These are phyloP conservation scores for Nezara viridula DNA, from an alignment of 2,888 invertebrate species.

Conservation along the genomic window DNA sequence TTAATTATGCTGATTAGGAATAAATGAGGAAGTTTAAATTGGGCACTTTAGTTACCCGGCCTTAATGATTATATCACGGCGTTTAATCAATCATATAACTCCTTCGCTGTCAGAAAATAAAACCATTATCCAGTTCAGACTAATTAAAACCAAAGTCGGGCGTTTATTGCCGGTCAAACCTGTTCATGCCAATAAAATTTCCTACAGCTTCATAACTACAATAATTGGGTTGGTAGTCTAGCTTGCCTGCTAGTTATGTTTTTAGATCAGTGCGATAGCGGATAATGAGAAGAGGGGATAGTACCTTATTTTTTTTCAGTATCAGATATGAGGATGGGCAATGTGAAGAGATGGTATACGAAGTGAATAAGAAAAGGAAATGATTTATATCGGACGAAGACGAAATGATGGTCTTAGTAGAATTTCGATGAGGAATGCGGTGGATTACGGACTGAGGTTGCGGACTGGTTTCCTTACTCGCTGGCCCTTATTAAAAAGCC, in stretches of 20 bases:
- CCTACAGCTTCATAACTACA: conserved; percentile 23
- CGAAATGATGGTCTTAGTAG: conserved; percentile 44
- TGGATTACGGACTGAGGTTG: conserved; percentile 20
- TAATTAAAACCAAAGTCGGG: conserved; percentile 15
- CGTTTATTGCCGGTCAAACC: conserved; percentile 14
- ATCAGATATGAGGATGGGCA: neutral
- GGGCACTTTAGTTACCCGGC: neutral
- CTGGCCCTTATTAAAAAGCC: conserved; percentile 37
- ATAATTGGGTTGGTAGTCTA: conserved; percentile 28
- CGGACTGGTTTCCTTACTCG: conserved; percentile 47
- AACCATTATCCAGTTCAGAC: conserved; percentile 12
- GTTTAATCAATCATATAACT: conserved; percentile 30
- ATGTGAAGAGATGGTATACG: neutral
- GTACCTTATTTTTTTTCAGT: neutral
- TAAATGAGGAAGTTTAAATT: neutral
- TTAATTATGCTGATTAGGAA: neutral
- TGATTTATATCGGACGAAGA: conserved; percentile 45
- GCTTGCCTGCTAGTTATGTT: neutral
- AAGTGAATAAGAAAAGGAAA: conserved; percentile 26
- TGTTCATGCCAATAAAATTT: neutral
- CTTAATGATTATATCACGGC: conserved; percentile 26
- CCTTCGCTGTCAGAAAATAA: conserved; percentile 4
- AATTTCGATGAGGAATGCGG: conserved; percentile 45
- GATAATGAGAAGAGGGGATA: neutral
- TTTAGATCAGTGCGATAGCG: neutral